Conservation (phyloP, 2,888 invertebrate genomes). For the Adineta ricciae region DNA sequence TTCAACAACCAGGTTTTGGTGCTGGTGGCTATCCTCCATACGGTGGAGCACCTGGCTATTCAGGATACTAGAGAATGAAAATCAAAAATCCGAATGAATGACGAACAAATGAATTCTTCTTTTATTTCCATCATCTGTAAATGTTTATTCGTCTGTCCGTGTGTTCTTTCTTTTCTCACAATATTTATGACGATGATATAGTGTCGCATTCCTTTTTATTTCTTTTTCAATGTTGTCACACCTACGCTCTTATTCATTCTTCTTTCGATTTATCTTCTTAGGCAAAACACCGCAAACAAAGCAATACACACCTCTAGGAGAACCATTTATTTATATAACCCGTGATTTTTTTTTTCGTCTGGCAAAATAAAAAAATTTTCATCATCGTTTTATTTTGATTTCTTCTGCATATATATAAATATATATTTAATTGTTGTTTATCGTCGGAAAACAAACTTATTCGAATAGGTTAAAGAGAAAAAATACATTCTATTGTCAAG, state of each 20-base stretch:
- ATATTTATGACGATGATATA: slow-evolving; percentile 2
- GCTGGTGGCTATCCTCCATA: background rate
- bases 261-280: background rate
- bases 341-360: background rate
- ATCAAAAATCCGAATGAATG: background rate
- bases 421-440: background rate
- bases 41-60: background rate
- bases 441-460: background rate
- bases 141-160: background rate
- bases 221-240: background rate
- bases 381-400: background rate
- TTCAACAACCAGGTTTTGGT: background rate
- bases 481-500: background rate
- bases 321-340: slow-evolving; percentile 1
- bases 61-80: background rate
- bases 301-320: background rate
- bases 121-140: background rate
- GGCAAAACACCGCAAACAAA: background rate
- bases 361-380: background rate
- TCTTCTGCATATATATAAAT: background rate
- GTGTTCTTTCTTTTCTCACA: slow-evolving; percentile 4
- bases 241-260: background rate
- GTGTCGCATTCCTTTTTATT: slow-evolving; percentile 13
- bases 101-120: slow-evolving; percentile 23
- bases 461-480: background rate